Evolutionary conservation across 2,888 invertebrate genomes (phyloP), one percentile per base, ranked within the genome.

Genomic region (Coleophora flavipennella): DNA sequence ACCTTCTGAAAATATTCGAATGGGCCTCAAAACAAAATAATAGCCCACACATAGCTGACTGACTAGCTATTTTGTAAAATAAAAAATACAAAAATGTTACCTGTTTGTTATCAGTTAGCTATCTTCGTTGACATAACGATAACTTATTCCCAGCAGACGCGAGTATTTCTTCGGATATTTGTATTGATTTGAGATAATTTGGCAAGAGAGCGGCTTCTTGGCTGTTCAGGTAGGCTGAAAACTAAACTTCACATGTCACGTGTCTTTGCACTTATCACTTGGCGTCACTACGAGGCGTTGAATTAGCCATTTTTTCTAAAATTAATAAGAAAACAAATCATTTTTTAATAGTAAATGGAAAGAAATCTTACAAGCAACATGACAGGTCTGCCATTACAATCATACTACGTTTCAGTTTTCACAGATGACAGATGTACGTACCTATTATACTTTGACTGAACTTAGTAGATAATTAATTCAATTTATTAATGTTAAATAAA

Each of bases 321-420:
- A 4, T 20, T 20, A 20, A 4, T 20, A 20, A 42, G 11, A 45
- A 48, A 40, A 40, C 25, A 34, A 36, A 41, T 39, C 26, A 44
- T 36, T 48, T 48, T n/a, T n/a, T n/a, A n/a, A n/a, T 37, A 33
- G 26, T 35, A 14, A 48, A 61, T 57, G 62, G 58, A 59, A 62
- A 47, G 45, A 59, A 61, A 56, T 59, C 42, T 59, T 48, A 55
- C 59, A 62, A 70, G 64, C 67, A 73, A 73, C 67, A 71, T 74
- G 73, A 76, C 76, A 73, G 59, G 63, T 57, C 70, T 77, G 66
- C 76, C 75, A 74, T 72, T 72, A n/a, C n/a, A n/a, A n/a, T n/a
- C 66, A 57, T 57, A 52, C 48, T 44, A 55, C 71, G 62, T 68
- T 74, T 50, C 68, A 29, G 48, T 50, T 39, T 40, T 47, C 41